Base-by-base conservation (phyloP, 2,797 vertebrate genomes). In the Champsocephalus esox region DNA sequence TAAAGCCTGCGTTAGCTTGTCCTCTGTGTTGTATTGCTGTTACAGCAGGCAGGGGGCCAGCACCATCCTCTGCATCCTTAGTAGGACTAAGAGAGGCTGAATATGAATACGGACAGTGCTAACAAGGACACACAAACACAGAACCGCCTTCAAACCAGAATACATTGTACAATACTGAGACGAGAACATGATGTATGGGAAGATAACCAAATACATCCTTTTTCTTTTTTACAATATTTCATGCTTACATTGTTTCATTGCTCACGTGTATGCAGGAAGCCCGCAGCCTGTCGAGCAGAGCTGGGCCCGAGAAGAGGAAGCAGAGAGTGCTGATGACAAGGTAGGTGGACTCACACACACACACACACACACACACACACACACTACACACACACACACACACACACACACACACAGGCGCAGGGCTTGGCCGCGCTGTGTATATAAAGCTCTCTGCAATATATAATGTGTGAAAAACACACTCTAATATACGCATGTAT, bases 201-300 rank as follows among this genome's bases (percentile, higher is more conserved):
- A 54, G 59, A 12, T 54, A 14, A 3, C 21, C 8, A 44, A 38
- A 32, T 60, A 12, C 1, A 67, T 41, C 21, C 60, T 44, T 9
- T 38, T 28, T n/a, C 59, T 28, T 58, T 41, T 12, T 65, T 73
- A 76, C 41, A 75, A 43, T 48, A 55, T 66, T 51, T 59, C 63
- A 56, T 66, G 59, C 55, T 79, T 32, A 49, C 13, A 58, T 75
- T 24, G 64, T 62, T 46, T 75, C 17, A 50, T 80, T 86, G 17
- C 85, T 75, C 24, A 51, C 84, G 77, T 67, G 32, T 82, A 46
- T 62, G 70, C 87, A 93, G 92, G 84, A 77, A 75, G 61, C 77
- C 89, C 58, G 57, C 80, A 75, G 62, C 64, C 64, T 70, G 64
- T 66, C 79, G 87, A 89, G 59, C 85, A 81, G 65, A 86, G 74